Percentiles rank a stretch among this genome's conserved stretches.
phyloP scores from a whole-genome alignment of 2,113 vertebrate genomes.

The Heteronetta atricapilla region DNA sequence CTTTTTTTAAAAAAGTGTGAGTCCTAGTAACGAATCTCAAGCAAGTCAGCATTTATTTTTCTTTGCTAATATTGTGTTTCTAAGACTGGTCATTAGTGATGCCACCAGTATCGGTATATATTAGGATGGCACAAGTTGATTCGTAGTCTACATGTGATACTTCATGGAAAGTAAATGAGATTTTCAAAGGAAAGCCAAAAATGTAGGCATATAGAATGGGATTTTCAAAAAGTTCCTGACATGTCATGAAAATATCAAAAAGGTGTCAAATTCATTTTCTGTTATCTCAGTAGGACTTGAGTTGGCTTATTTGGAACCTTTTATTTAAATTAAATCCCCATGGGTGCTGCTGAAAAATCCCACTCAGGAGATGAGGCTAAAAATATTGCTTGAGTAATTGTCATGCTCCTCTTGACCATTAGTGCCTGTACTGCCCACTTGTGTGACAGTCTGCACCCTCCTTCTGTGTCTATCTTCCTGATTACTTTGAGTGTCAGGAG shows the following conservation, averaged over 20 bases:
- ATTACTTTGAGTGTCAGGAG: not conserved
- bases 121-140: not conserved
- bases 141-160: not conserved
- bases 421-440: not conserved
- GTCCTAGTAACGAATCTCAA: not conserved
- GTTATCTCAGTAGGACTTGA: not conserved
- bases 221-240: not conserved
- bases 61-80: not conserved
- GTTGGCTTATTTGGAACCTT: not conserved
- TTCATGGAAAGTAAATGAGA: not conserved
- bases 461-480: not conserved
- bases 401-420: not conserved
- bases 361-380: not conserved
- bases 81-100: not conserved
- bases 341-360: not conserved
- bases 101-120: not conserved
- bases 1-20: not conserved
- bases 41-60: not conserved
- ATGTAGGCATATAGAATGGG: not conserved
- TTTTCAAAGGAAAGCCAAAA: not conserved
- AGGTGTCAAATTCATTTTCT: not conserved
- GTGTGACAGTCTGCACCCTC: not conserved
- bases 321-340: not conserved
- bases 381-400: constrained; percentile 23
- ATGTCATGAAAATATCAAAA: not conserved